Evolutionary conservation across 2,888 invertebrate species (phyloP), one percentile per base, ranked within the genome.

Genomic region (Alloscopus bannaensis): DNA sequence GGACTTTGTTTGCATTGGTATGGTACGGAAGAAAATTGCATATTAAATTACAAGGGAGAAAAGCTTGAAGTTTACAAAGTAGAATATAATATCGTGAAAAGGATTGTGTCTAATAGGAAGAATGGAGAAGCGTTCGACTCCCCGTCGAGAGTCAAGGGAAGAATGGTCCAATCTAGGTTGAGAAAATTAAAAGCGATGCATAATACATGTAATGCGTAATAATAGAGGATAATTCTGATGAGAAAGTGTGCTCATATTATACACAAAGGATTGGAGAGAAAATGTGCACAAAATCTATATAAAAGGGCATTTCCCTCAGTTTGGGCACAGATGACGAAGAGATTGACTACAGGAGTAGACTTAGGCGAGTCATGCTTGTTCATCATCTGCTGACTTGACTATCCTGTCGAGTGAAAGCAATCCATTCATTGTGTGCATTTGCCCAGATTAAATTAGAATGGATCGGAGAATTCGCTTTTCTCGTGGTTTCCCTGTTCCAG

Each of bases 361-460:
- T 4, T 18, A 42, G 55, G 55, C 24, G 28, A 55, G 22, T 52
- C 62, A 20, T 52, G 42, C 28, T 64, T 62, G 62, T 62, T 69
- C 76, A 76, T 68, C 76, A 76, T 68, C 62, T 69, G 76, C 64
- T 77, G 76, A 64, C 64, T 77, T 69, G 60, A 31, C 57, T 73
- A 42, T 22, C 36, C 50, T 62, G 69, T 69, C 71, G 65, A 71
- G 80, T 73, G 73, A 80, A 80, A 80, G 80, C 80, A 69, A 80
- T 73, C 59, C 80, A 80, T 80, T 73, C 68, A 75, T 73, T 80
- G 64, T 62, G 64, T 80, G 68, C 62, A 69, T 69, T 69, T 69
- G 69, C 42, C 52, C 76, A 69, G 69, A 77, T 77, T 77, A 77
- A 77, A 77, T 77, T 77, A 77, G 76, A 77, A 69, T 69, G 76